phyloP scores from a whole-genome alignment of 64 coral and sea anemone species.

The Montipora efflorescens region DNA sequence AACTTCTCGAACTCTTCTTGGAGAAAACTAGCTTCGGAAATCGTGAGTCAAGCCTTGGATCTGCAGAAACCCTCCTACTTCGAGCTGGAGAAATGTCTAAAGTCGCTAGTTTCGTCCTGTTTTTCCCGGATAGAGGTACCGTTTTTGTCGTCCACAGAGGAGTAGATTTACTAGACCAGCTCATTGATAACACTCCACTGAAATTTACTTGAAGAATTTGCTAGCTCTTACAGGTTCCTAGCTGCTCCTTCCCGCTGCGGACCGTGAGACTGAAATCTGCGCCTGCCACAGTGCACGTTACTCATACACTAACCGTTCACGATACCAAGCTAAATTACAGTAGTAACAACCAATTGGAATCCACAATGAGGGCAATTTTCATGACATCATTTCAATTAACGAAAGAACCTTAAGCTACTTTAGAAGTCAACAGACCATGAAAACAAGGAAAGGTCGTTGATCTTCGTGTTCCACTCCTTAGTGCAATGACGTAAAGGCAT shows the following conservation, averaged over 20 bases:
- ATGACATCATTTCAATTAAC: neutral
- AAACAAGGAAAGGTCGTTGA: neutral
- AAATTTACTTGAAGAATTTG: too few species aligned
- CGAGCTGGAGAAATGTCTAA: neutral
- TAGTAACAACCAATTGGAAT: neutral
- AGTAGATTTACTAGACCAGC: neutral
- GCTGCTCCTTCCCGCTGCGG: too few species aligned
- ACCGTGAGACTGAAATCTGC: too few species aligned
- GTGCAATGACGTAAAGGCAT: too few species aligned
- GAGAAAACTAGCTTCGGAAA: constrained; percentile 29
- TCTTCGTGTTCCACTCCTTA: too few species aligned
- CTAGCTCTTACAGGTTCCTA: too few species aligned
- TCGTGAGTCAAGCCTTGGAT: neutral
- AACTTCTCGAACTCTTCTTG: neutral
- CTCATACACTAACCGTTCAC: too few species aligned
- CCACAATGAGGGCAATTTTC: neutral
- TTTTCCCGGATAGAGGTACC: neutral
- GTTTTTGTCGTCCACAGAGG: neutral
- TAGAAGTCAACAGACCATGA: neutral
- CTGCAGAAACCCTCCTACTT: neutral
- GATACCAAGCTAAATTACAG: too few species aligned
- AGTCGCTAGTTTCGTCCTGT: too few species aligned
- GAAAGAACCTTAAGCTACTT: neutral
- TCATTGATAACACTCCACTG: too few species aligned
- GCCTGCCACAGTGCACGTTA: too few species aligned